These are phyloP conservation scores for Tipula lateralis DNA, from an alignment of 2,888 invertebrate genomes.

Conservation along the genomic window DNA sequence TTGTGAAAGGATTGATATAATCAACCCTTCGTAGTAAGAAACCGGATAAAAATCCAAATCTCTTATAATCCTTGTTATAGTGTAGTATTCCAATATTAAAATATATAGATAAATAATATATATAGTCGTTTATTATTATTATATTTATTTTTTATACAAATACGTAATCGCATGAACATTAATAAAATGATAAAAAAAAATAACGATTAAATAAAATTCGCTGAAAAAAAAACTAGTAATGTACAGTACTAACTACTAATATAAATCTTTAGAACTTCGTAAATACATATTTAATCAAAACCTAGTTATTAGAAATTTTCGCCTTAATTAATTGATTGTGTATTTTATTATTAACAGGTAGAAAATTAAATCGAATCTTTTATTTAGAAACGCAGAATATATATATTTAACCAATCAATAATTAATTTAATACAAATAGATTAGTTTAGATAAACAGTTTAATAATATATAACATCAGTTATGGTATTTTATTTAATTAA, in stretches of 20 bases:
- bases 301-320: not conserved
- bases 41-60: not conserved
- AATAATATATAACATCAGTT: slow-evolving; percentile 2
- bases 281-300: not conserved
- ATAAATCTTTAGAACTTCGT: slow-evolving; percentile 24
- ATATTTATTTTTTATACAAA: not conserved
- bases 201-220: not conserved
- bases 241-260: not conserved
- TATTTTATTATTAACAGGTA: slow-evolving; percentile 3
- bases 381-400: not conserved
- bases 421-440: not conserved
- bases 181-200: not conserved
- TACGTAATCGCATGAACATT: not conserved
- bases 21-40: not conserved
- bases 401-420: not conserved
- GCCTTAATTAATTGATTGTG: not conserved
- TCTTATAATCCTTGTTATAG: not conserved
- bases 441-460: not conserved
- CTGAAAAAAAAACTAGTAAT: not conserved
- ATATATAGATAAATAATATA: not conserved
- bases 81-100: not conserved
- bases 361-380: not conserved
- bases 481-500: not conserved
- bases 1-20: not conserved
- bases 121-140: not conserved